These are phyloP conservation scores for Lasioglossum marginatum DNA, from an alignment of 2,888 invertebrate species.

Conservation along the genomic window DNA sequence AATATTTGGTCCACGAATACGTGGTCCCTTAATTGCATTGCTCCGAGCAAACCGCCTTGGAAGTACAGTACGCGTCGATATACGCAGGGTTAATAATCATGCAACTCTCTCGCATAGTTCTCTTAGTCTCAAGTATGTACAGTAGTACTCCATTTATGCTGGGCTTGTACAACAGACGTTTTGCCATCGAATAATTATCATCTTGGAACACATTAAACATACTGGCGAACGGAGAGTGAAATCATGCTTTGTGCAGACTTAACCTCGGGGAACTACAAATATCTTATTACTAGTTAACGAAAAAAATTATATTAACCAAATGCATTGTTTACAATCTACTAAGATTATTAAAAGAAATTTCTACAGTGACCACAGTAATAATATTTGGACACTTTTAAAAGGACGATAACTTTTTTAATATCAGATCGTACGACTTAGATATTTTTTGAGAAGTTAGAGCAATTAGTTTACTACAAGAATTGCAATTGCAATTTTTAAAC, in stretches of 20 bases:
- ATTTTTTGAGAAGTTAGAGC: too few relatives aligned
- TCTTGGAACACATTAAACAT: background rate
- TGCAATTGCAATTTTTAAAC: too few relatives aligned
- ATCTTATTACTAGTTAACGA: too few relatives aligned
- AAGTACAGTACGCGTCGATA: background rate
- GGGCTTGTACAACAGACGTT: background rate
- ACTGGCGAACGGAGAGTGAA: background rate
- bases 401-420: too few relatives aligned
- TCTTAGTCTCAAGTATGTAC: background rate
- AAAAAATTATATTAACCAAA: too few relatives aligned
- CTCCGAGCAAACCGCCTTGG: background rate
- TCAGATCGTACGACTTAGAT: too few relatives aligned
- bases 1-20: conserved; percentile 13
- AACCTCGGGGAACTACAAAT: background rate
- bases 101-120: conserved; percentile 25
- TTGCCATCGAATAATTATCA: background rate
- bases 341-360: background rate
- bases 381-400: too few relatives aligned
- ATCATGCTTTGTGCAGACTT: background rate
- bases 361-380: too few relatives aligned
- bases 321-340: background rate
- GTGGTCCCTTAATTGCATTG: conserved; percentile 15
- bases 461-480: too few relatives aligned
- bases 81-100: conserved; percentile 7
- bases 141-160: conserved; percentile 11